A percentile compares a stretch with the other conserved stretches of the same genome.
Evolutionary conservation across 2,888 invertebrate genomes (phyloP).

Genomic region (Drosophila neutralis): DNA sequence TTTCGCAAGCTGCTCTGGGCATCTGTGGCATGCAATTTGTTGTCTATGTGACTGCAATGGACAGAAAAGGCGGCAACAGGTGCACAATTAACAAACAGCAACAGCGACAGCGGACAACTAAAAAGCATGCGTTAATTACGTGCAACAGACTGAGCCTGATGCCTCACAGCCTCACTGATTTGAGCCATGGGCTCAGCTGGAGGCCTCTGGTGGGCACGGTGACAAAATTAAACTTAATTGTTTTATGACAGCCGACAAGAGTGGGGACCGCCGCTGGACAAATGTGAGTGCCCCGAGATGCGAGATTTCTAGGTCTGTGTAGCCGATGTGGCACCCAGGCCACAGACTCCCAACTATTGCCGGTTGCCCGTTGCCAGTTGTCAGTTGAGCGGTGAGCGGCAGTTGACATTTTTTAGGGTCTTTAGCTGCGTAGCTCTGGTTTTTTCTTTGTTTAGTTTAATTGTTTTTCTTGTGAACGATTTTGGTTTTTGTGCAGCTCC

Average conservation of each 20-base stretch:
- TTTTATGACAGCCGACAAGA: conserved; percentile 73
- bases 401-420: conserved; percentile 80
- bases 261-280: conserved; percentile 37
- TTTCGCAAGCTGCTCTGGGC: conserved; percentile 45
- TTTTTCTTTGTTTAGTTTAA: conserved; percentile 60
- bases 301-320: conserved; percentile 53
- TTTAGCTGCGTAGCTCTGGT: conserved; percentile 72
- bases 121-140: conserved; percentile 76
- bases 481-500: conserved; percentile 68
- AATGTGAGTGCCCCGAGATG: conserved; percentile 29
- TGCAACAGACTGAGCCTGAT: conserved; percentile 20
- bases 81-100: conserved; percentile 67
- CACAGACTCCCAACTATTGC: conserved; percentile 58
- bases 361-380: conserved; percentile 4
- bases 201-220: conserved; percentile 57
- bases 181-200: conserved; percentile 24
- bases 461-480: conserved; percentile 79
- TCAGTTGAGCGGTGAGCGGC: conserved; percentile 39
- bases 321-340: conserved; percentile 61
- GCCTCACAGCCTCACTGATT: conserved; percentile 19
- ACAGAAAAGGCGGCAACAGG: conserved; percentile 76
- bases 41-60: conserved; percentile 39
- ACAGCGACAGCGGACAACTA: conserved; percentile 53
- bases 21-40: conserved; percentile 50
- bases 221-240: conserved; percentile 82